Evolutionary conservation across 1,140 invertebrate species (phyloP).

Genomic region (Harpegnathos saltator): DNA sequence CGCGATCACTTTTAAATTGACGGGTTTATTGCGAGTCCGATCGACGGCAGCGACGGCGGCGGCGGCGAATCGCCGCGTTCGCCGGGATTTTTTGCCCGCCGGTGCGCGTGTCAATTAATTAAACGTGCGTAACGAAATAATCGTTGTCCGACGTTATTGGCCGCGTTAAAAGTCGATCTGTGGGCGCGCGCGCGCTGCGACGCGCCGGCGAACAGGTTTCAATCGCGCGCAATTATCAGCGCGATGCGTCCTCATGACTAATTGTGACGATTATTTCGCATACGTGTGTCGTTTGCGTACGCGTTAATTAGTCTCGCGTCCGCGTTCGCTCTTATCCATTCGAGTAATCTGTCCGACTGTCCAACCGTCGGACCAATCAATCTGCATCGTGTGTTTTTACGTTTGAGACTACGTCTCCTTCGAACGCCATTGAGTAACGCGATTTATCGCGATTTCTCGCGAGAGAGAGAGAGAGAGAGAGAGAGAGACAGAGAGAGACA

Average conservation of each 20-base stretch:
- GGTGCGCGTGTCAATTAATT: constrained; percentile 43
- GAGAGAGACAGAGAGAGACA: too few species aligned
- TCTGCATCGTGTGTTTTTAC: neutral
- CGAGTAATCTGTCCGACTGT: too few species aligned
- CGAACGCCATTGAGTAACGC: too few species aligned
- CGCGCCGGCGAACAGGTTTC: constrained; percentile 33
- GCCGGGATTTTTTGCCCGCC: constrained; percentile 34
- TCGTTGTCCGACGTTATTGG: constrained; percentile 45
- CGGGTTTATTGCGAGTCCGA: constrained; percentile 42
- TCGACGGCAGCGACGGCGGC: too few species aligned
- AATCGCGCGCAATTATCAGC: constrained; percentile 39
- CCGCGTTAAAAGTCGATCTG: constrained; percentile 51
- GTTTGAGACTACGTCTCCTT: neutral
- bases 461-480: too few species aligned
- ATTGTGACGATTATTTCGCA: constrained; percentile 31
- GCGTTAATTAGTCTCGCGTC: constrained; percentile 3
- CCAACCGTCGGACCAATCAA: neutral
- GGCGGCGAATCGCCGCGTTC: constrained; percentile 23
- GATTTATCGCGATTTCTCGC: too few species aligned
- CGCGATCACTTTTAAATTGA: constrained; percentile 43
- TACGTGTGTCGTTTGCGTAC: constrained; percentile 1
- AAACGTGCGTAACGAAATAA: constrained; percentile 48
- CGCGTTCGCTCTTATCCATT: neutral
- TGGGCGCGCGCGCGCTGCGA: constrained; percentile 7
- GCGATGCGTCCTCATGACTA: constrained; percentile 26